Conservation (phyloP, 1,140 invertebrate species). For the Drosophila nigromelanica region DNA sequence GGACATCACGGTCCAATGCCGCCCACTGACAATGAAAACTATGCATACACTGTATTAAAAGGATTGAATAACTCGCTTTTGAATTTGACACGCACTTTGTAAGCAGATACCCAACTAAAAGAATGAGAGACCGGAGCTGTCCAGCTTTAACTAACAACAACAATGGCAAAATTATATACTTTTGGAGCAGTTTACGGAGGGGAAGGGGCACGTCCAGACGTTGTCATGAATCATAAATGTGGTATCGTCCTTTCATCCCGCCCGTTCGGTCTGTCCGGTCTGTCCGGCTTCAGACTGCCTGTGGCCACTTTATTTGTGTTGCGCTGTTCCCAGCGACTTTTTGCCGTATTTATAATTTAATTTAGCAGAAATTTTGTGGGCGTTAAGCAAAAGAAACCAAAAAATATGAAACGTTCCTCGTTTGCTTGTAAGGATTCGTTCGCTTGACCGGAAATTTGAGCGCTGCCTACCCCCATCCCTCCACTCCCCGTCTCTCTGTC, state of each 20-base stretch:
- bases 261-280: conserved; percentile 5
- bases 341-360: conserved; percentile 81
- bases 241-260: conserved; percentile 37
- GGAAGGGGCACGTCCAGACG: conserved; percentile 46
- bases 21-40: conserved; percentile 46
- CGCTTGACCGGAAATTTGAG: conserved; percentile 80
- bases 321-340: conserved; percentile 60
- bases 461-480: conserved; percentile 5
- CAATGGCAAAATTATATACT: conserved; percentile 10
- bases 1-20: conserved; percentile 43
- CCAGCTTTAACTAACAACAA: conserved; percentile 57
- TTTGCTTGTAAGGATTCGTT: conserved; percentile 68
- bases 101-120: conserved; percentile 43
- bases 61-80: conserved; percentile 72
- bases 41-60: conserved; percentile 53
- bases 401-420: conserved; percentile 48
- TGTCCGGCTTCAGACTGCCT: conserved; percentile 15
- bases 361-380: conserved; percentile 82
- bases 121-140: conserved; percentile 2
- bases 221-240: conserved; percentile 75
- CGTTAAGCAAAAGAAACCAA: conserved; percentile 54
- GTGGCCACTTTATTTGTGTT: conserved; percentile 60
- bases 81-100: conserved; percentile 77
- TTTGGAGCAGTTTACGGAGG: neutral
- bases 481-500: neutral